Percentiles rank a stretch among this genome's conserved stretches.
Conservation (phyloP, 2,797 vertebrate genomes). For the Cynopterus sphinx region DNA sequence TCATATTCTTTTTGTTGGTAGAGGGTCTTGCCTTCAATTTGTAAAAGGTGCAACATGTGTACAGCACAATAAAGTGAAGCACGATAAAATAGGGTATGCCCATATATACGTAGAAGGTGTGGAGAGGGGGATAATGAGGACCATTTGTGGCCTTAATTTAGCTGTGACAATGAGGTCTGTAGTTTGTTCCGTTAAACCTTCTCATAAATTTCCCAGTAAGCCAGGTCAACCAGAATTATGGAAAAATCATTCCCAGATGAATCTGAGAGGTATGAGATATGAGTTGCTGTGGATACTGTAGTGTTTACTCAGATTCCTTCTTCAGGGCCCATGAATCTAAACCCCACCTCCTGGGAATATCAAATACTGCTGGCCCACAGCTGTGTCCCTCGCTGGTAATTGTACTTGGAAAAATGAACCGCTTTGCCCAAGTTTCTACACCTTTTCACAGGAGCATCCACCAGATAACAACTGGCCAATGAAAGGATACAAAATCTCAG, state of each 20-base stretch:
- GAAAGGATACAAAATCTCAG: background rate
- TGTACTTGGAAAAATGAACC: background rate
- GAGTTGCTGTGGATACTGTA: background rate
- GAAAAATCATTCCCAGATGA: background rate
- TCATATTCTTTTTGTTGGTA: too few relatives aligned
- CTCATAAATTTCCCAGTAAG: background rate
- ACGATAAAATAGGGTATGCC: too few relatives aligned
- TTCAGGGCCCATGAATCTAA: background rate
- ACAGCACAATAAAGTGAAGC: too few relatives aligned
- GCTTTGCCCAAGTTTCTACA: background rate
- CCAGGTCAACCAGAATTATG: background rate
- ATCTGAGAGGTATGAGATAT: background rate
- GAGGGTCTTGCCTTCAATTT: too few relatives aligned
- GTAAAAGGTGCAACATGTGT: too few relatives aligned
- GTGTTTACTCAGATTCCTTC: background rate
- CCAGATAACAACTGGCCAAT: background rate
- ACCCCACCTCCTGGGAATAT: background rate
- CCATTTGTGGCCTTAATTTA: background rate
- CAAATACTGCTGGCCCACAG: accelerated
- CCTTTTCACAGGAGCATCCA: background rate
- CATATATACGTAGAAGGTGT: background rate
- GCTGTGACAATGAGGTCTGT: background rate
- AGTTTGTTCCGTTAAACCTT: background rate
- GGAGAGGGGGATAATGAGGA: background rate
- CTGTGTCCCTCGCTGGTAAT: background rate